These are phyloP conservation scores for Cyclophora albipunctata DNA, from an alignment of 2,888 invertebrate genomes.

Conservation along the genomic window DNA sequence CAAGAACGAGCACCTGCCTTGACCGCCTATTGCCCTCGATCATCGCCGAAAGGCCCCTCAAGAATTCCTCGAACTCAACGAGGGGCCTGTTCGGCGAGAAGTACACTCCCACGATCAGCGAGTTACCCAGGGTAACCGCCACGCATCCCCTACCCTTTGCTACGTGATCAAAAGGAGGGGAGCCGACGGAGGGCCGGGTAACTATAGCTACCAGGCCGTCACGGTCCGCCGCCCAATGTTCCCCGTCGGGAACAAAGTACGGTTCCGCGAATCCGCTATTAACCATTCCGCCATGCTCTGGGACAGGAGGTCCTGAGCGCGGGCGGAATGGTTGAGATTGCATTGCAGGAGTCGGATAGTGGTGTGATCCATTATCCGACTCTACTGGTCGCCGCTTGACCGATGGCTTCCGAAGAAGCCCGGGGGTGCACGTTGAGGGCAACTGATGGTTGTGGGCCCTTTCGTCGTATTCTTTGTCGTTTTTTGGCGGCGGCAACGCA, in stretches of 20 bases:
- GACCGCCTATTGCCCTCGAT: too few relatives aligned
- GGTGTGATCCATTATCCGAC: not conserved
- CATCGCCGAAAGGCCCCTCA: too few relatives aligned
- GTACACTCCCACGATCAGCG: too few relatives aligned
- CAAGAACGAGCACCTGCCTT: too few relatives aligned
- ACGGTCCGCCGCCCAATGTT: not conserved
- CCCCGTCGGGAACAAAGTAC: too few relatives aligned
- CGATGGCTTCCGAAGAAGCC: not conserved
- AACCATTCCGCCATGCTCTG: conserved; percentile 7
- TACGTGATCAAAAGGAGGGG: too few relatives aligned
- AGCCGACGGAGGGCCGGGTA: too few relatives aligned
- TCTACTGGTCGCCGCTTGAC: not conserved
- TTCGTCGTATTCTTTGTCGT: too few relatives aligned
- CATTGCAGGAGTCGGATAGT: conserved; percentile 2
- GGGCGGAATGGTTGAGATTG: conserved; percentile 6
- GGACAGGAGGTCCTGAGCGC: conserved; percentile 5
- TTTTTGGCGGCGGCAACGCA: not conserved
- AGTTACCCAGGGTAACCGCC: too few relatives aligned
- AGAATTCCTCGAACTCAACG: too few relatives aligned
- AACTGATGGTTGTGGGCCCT: not conserved
- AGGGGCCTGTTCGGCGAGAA: too few relatives aligned
- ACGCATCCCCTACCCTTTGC: too few relatives aligned
- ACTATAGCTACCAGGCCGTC: not conserved
- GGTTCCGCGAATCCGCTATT: not conserved
- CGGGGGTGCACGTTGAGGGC: not conserved